Evolutionary conservation across 2,113 vertebrate species (phyloP).

Genomic region (Thryonomys swinderianus): DNA sequence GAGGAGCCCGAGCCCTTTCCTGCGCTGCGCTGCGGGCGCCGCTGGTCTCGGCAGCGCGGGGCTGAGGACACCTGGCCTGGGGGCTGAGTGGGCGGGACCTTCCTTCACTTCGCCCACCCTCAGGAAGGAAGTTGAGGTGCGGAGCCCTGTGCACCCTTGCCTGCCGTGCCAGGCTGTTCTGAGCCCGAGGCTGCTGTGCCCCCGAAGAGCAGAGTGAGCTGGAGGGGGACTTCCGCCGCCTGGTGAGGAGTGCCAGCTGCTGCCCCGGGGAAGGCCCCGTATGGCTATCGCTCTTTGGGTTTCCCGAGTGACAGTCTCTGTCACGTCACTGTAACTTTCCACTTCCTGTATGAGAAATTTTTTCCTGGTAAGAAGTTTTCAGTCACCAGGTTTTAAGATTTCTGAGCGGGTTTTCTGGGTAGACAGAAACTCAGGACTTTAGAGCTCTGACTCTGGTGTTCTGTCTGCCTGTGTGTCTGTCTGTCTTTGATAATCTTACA

Average conservation of each 20-base stretch:
- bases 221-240: neutral
- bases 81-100: too few species aligned
- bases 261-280: constrained; percentile 12
- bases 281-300: constrained; percentile 47
- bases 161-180: neutral
- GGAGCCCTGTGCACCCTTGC: neutral
- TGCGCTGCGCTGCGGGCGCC: neutral
- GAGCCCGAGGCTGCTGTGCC: neutral
- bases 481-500: neutral
- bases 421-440: neutral
- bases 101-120: neutral
- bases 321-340: constrained; percentile 60
- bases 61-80: too few species aligned
- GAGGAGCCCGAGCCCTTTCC: neutral
- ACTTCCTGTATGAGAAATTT: constrained; percentile 47
- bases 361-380: constrained; percentile 64
- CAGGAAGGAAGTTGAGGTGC: neutral
- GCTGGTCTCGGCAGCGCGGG: too few species aligned
- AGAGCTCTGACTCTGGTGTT: neutral
- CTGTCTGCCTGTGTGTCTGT: neutral
- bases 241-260: neutral
- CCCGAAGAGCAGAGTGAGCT: neutral
- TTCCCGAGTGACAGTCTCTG: constrained; percentile 51
- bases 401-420: neutral
- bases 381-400: constrained; percentile 44